A percentile compares a stretch with the other conserved stretches of the same genome.
phyloP scores from a whole-genome alignment of 2,797 vertebrate species.

The Coluber constrictor region DNA sequence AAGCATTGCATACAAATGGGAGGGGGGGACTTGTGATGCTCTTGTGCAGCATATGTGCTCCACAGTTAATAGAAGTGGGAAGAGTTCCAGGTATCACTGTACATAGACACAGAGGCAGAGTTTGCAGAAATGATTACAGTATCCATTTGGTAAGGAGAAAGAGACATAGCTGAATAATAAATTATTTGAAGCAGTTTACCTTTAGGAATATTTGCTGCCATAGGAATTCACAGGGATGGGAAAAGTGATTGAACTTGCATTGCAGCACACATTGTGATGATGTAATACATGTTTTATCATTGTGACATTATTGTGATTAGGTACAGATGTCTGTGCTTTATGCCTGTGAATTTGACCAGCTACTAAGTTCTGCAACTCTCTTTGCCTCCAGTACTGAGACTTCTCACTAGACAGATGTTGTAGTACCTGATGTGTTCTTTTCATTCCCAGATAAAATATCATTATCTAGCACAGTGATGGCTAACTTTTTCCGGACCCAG shows the following conservation, averaged over 20 bases:
- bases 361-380: not conserved
- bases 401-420: not conserved
- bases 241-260: not conserved
- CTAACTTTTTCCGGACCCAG: no score
- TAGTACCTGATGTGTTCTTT: not conserved
- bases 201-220: not conserved
- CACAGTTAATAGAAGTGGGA: no score
- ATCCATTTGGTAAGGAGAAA: not conserved
- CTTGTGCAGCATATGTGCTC: not conserved
- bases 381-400: not conserved
- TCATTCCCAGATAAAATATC: not conserved
- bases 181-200: not conserved
- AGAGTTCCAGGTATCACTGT: not conserved
- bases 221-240: not conserved
- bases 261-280: not conserved
- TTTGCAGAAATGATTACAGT: not conserved
- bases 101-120: not conserved
- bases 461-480: not conserved
- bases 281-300: not conserved
- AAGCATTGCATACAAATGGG: not conserved
- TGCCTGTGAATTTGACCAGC: not conserved
- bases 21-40: not conserved
- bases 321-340: not conserved
- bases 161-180: not conserved
- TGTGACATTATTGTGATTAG: not conserved